Evolutionary conservation across 2,888 invertebrate genomes (phyloP), one percentile per base, ranked within the genome.

Genomic region (Tipula vernalis): DNA sequence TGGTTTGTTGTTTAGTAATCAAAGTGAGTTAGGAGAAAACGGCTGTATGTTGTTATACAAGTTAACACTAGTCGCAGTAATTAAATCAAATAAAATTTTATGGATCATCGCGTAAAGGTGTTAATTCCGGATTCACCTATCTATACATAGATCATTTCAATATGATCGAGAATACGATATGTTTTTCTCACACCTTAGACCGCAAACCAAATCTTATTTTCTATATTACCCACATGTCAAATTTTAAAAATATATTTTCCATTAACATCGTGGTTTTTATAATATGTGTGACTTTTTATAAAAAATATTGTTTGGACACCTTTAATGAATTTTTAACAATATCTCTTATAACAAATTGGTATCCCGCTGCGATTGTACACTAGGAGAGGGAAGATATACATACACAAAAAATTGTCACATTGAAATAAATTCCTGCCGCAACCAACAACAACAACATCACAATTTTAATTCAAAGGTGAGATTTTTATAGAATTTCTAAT

Each of bases 281-380:
- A 28, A 28, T 28, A 28, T 71, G 71, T 71, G 71, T 71, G 28
- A 71, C 10, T 71, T 0, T 28, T 10, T 28, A 71, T 71, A 28
- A 71, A 71, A 71, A 71, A 71, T 10, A 10, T 71, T 71, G 71
- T 71, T 71, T 28, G 71, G 28, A 71, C 71, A 71, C 71, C 71
- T 71, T 71, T 71, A 71, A 71, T 71, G 71, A 71, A 71, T 71
- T 71, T 71, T 71, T 71, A 71, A 71, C 71, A 71, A 71, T 71
- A 71, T 71, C 71, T 71, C 71, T 71, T 71, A 71, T 71, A 71
- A 71, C 71, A 71, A 71, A 71, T 71, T 71, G 71, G 71, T 71
- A 28, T 12, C 71, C 71, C 28, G 71, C 28, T 28, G 71, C 71
- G 71, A 6, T 71, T 18, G 71, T 28, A 28, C 51, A 3, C n/a